Evolutionary conservation across 1,140 invertebrate genomes (phyloP).

Genomic region (Leptestheria dahalacensis): DNA sequence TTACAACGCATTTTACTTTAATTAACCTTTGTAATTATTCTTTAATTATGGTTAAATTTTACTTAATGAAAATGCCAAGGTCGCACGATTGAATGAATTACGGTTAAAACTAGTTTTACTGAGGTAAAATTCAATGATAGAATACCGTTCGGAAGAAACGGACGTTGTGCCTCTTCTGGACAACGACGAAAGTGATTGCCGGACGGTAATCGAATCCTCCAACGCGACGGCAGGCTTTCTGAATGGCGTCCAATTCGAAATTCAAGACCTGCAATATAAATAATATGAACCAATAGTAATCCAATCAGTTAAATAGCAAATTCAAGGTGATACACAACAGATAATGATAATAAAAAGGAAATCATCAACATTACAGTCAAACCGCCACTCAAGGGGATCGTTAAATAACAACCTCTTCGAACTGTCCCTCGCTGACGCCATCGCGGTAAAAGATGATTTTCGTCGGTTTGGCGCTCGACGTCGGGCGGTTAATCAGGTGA

Average conservation of each 20-base stretch:
- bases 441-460: constrained; percentile 63
- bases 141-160: constrained; percentile 39
- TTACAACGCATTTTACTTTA: too few relatives aligned
- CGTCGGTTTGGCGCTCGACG: constrained; percentile 33
- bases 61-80: too few relatives aligned
- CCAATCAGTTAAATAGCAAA: not conserved
- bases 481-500: constrained; percentile 21
- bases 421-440: constrained; percentile 79
- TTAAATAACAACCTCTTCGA: constrained; percentile 43
- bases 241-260: constrained; percentile 47
- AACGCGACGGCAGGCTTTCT: constrained; percentile 41
- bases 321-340: constrained; percentile 25
- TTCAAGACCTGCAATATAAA: constrained; percentile 29
- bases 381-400: too few relatives aligned
- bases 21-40: too few relatives aligned
- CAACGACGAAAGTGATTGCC: constrained; percentile 62
- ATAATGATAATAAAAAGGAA: too few relatives aligned
- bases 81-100: too few relatives aligned
- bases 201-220: constrained; percentile 39
- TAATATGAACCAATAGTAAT: not conserved
- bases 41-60: too few relatives aligned
- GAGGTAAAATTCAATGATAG: too few relatives aligned
- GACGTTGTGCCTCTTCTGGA: constrained; percentile 82
- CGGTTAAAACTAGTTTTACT: too few relatives aligned
- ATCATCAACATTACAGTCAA: too few relatives aligned